phyloP scores from a whole-genome alignment of 1,140 invertebrate genomes.

The Nebria ingens region DNA sequence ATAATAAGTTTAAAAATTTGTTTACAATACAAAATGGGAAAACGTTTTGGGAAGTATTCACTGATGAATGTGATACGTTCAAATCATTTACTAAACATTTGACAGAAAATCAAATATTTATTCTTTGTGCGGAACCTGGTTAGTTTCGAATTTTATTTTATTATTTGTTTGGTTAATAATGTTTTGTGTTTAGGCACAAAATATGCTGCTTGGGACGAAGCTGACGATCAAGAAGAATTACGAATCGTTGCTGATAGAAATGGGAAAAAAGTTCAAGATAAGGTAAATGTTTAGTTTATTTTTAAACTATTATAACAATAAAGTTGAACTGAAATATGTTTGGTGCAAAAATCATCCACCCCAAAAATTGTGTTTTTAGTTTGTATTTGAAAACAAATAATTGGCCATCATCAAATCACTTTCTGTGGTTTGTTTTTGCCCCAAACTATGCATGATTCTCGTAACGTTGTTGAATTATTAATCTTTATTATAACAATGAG shows the following conservation, averaged over 20 bases:
- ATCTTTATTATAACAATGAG: too few relatives aligned
- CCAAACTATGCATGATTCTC: too few relatives aligned
- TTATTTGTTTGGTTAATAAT: not conserved
- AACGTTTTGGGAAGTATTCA: constrained; percentile 49
- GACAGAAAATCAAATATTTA: constrained; percentile 41
- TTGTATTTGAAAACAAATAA: too few relatives aligned
- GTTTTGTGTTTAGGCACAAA: constrained; percentile 19
- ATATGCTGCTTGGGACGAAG: constrained; percentile 19
- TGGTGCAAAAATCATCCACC: too few relatives aligned
- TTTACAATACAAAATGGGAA: constrained; percentile 39
- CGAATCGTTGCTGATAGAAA: constrained; percentile 6
- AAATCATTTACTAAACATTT: constrained; percentile 46
- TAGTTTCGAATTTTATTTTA: constrained; percentile 18
- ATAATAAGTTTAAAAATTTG: constrained; percentile 47
- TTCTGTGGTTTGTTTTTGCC: too few relatives aligned
- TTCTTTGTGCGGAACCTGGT: constrained; percentile 40
- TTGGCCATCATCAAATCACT: too few relatives aligned
- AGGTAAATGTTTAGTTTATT: not conserved
- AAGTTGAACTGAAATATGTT: too few relatives aligned
- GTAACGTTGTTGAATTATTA: too few relatives aligned
- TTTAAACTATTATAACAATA: not conserved
- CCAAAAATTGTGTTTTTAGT: too few relatives aligned
- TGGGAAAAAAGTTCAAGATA: not conserved
- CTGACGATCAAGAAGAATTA: constrained; percentile 20
- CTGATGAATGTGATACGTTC: constrained; percentile 43